phyloP scores from a whole-genome alignment of 2,113 vertebrate genomes.

The Brachyhypopomus occidentalis region DNA sequence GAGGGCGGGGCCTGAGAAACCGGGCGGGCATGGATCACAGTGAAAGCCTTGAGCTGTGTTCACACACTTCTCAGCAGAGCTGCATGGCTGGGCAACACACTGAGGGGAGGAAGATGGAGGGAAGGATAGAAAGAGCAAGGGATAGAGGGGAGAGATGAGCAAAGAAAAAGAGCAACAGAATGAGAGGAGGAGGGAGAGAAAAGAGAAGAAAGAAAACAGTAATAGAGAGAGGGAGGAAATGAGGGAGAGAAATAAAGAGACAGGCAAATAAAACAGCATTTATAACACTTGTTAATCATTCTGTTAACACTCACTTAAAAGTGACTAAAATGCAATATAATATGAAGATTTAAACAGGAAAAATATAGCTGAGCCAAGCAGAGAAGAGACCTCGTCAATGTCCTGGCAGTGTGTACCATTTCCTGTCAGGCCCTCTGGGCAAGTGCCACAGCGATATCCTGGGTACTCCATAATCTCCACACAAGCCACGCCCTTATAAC shows the following conservation, averaged over 20 bases:
- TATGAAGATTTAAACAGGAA: neutral
- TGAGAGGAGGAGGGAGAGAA: constrained; percentile 6
- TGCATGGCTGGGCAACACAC: constrained; percentile 82
- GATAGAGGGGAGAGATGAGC: neutral
- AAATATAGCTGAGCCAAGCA: neutral
- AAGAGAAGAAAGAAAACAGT: too few relatives aligned
- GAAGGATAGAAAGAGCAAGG: neutral
- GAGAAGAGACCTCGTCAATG: constrained; percentile 80
- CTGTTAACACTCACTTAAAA: neutral
- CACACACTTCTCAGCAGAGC: constrained; percentile 76
- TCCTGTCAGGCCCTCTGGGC: constrained; percentile 79
- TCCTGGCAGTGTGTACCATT: constrained; percentile 82
- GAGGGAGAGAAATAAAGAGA: too few relatives aligned
- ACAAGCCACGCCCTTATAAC: constrained; percentile 81
- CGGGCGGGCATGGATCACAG: constrained; percentile 80
- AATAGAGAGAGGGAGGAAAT: too few relatives aligned
- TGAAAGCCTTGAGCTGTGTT: constrained; percentile 80
- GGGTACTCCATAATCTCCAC: constrained; percentile 83
- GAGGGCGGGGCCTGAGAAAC: constrained; percentile 76
- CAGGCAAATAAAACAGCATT: too few relatives aligned
- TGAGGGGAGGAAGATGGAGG: constrained; percentile 52
- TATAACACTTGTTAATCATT: too few relatives aligned
- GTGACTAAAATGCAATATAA: neutral
- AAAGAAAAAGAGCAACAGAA: neutral
- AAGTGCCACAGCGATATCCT: constrained; percentile 83